Evolutionary conservation across 2,888 invertebrate genomes (phyloP), one percentile per base, ranked within the genome.

Genomic region (Troides helena): DNA sequence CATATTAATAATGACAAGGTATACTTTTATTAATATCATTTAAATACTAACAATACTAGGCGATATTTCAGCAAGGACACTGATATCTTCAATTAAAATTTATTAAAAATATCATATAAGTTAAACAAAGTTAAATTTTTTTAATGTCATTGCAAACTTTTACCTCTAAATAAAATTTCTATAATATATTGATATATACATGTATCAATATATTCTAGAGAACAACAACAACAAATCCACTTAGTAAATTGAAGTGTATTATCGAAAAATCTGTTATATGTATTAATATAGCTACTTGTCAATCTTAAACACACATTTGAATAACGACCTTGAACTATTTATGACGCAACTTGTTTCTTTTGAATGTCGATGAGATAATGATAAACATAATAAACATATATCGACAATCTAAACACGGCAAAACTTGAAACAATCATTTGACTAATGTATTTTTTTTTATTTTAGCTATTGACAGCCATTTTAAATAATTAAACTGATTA

Each of bases 1-100:
- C 81, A 84, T 83, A 76, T 77, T 77, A 78, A 81, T 80, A 80
- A 80, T 81, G 78, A 76, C 75, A 76, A 53, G 77, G 77, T 75
- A 75, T 75, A 76, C 74, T 74, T 77, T 75, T 73, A 75, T 74
- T 73, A 77, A 75, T 74, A 73, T 73, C 74, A 73, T 74, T 74
- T 77, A 76, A 76, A 75, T 76, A 75, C 66, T 72, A 76, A 77
- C 77, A 78, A 76, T 77, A 73, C 77, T 72, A 70, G 74, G 76
- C 71, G 76, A 78, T 74, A 72, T 77, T 77, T 77, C 68, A 77
- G 74, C 76, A 77, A 78, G 74, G 77, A 70, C 61, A 50, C 30
- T 60, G 39, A 23, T 43, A 10, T 62, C 57, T n/a, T 57, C 18
- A 39, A n/a, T 65, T 21, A 30, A 23, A 17, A n/a, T n/a, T 56